phyloP scores from a whole-genome alignment of 2,113 vertebrate genomes.

The Protobothrops flavoviridis region DNA sequence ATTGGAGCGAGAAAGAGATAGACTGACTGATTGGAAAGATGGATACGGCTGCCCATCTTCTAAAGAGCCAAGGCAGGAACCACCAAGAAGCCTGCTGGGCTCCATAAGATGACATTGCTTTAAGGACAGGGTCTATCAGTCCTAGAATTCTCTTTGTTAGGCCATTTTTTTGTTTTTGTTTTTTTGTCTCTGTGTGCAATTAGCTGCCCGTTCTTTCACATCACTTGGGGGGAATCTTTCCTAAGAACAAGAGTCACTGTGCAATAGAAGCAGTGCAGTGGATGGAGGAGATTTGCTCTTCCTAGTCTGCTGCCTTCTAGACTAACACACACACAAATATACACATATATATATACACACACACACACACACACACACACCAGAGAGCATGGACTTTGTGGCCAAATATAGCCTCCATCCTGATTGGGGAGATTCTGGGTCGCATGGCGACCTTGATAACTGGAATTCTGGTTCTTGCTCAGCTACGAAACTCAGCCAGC shows the following conservation, averaged over 20 bases:
- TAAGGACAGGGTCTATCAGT: background rate
- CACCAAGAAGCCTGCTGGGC: background rate
- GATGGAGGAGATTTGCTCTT: too few relatives aligned
- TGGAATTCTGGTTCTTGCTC: background rate
- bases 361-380: too few relatives aligned
- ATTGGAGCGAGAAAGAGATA: background rate
- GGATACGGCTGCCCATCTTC: background rate
- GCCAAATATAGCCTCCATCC: too few relatives aligned
- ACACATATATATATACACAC: too few relatives aligned
- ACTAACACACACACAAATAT: too few relatives aligned
- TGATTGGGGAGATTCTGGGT: background rate
- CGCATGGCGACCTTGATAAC: too few relatives aligned
- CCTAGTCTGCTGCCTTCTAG: too few relatives aligned
- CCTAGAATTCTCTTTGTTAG: background rate
- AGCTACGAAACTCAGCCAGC: background rate
- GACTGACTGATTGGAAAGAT: background rate
- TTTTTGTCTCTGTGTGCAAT: background rate
- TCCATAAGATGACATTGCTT: background rate
- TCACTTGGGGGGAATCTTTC: background rate
- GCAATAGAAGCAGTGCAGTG: background rate
- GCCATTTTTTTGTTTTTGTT: background rate
- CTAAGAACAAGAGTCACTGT: background rate
- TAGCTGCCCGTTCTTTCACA: background rate
- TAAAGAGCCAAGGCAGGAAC: background rate
- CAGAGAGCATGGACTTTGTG: too few relatives aligned